Evolutionary conservation across 2,113 vertebrate species (phyloP).

Genomic region (Lepisosteus oculatus): DNA sequence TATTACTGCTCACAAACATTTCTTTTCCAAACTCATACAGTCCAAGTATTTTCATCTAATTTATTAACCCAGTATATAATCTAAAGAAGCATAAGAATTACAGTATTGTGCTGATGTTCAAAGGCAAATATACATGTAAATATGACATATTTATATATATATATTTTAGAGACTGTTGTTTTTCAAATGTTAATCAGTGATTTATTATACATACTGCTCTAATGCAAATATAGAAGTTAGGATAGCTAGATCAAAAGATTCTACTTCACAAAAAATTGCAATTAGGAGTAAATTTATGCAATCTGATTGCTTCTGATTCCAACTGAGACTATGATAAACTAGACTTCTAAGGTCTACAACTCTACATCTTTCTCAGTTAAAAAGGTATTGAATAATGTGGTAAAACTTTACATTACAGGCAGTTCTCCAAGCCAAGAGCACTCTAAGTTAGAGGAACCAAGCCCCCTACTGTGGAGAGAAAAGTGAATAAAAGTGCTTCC

Average conservation of each 20-base stretch:
- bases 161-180: no score
- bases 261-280: constrained; percentile 24
- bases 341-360: constrained; percentile 30
- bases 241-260: constrained; percentile 39
- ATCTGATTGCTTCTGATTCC: constrained; percentile 42
- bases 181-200: no score
- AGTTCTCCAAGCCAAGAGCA: constrained; percentile 10
- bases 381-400: constrained; percentile 26
- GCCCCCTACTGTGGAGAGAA: neutral
- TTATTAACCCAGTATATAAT: no score
- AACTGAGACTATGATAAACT: constrained; percentile 38
- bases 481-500: constrained; percentile 8
- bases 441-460: constrained; percentile 11
- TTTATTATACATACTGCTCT: no score
- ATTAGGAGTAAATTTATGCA: constrained; percentile 44
- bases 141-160: no score
- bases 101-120: no score
- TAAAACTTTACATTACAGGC: constrained; percentile 22
- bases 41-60: no score
- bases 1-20: no score
- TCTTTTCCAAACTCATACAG: no score
- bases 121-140: no score
- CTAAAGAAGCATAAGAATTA: no score
- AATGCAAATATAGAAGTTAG: neutral
- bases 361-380: constrained; percentile 37